phyloP scores from a whole-genome alignment of 1,140 invertebrate species.

The Lasioglossum albipes region DNA sequence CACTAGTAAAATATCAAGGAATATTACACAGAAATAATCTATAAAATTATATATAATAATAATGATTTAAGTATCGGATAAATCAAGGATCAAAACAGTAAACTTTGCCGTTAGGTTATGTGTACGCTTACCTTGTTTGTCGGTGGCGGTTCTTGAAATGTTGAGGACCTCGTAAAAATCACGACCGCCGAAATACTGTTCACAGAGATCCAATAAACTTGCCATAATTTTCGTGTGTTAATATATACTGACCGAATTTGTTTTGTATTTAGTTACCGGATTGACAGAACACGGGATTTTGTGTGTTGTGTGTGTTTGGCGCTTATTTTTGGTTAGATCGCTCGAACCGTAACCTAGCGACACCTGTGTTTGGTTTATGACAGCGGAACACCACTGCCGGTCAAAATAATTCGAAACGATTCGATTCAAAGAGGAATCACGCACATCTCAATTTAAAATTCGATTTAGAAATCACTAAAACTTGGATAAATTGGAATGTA shows the following conservation, averaged over 20 bases:
- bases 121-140: constrained; percentile 84
- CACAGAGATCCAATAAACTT: constrained; percentile 84
- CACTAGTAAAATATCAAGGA: constrained; percentile 80
- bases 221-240: constrained; percentile 43
- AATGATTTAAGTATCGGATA: background rate
- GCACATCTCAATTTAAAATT: too few species aligned
- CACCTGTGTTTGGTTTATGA: background rate
- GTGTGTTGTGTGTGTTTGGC: constrained; percentile 10
- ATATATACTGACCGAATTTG: background rate
- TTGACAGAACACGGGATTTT: background rate
- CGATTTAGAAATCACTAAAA: too few species aligned
- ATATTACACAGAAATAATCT: background rate
- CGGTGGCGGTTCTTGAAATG: constrained; percentile 83
- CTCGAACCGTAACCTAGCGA: background rate
- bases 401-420: too few species aligned
- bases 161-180: constrained; percentile 88
- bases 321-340: constrained; percentile 14
- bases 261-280: background rate
- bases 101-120: constrained; percentile 54
- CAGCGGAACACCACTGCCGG: background rate
- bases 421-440: too few species aligned
- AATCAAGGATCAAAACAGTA: background rate
- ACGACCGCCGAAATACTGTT: constrained; percentile 86
- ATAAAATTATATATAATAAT: background rate
- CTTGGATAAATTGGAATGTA: too few species aligned